Evolutionary conservation across 2,888 invertebrate genomes (phyloP).

Genomic region (Nomada fucata): DNA sequence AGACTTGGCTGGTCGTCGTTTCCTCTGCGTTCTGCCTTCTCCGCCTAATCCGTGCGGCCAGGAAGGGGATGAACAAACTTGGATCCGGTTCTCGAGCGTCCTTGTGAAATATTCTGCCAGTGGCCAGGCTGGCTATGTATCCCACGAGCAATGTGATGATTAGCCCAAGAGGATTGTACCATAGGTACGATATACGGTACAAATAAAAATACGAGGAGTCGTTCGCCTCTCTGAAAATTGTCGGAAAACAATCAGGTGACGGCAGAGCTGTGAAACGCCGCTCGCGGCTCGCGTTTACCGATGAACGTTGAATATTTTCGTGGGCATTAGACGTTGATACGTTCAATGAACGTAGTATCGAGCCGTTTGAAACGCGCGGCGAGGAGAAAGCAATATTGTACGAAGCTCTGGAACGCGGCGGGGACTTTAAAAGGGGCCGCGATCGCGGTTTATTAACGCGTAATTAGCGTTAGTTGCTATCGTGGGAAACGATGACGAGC

Average conservation of each 20-base stretch:
- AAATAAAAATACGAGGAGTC: slow-evolving; percentile 86
- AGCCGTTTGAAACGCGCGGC: slow-evolving; percentile 8
- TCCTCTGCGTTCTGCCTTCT: slow-evolving; percentile 68
- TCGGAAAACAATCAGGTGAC: background rate
- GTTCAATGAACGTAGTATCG: background rate
- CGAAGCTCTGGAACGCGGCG: slow-evolving; percentile 34
- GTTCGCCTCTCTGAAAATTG: slow-evolving; percentile 43
- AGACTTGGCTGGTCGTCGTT: slow-evolving; percentile 75
- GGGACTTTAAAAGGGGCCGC: slow-evolving; percentile 38
- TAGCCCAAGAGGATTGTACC: slow-evolving; percentile 88
- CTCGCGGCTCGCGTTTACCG: background rate
- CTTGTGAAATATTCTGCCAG: slow-evolving; percentile 78
- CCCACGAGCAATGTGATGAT: slow-evolving; percentile 85
- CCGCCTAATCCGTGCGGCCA: slow-evolving; percentile 84
- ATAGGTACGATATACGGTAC: slow-evolving; percentile 90
- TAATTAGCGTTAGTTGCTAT: slow-evolving; percentile 59
- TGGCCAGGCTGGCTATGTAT: slow-evolving; percentile 84
- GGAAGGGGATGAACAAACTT: slow-evolving; percentile 86
- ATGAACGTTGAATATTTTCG: background rate
- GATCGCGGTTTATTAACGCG: slow-evolving; percentile 66
- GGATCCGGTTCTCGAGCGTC: slow-evolving; percentile 84
- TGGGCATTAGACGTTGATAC: background rate
- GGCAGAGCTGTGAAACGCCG: too few relatives aligned
- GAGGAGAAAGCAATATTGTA: slow-evolving; percentile 59
- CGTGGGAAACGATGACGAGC: slow-evolving; percentile 64